These are phyloP conservation scores for Lepus americanus DNA, from an alignment of 2,113 vertebrate genomes.

Conservation along the genomic window DNA sequence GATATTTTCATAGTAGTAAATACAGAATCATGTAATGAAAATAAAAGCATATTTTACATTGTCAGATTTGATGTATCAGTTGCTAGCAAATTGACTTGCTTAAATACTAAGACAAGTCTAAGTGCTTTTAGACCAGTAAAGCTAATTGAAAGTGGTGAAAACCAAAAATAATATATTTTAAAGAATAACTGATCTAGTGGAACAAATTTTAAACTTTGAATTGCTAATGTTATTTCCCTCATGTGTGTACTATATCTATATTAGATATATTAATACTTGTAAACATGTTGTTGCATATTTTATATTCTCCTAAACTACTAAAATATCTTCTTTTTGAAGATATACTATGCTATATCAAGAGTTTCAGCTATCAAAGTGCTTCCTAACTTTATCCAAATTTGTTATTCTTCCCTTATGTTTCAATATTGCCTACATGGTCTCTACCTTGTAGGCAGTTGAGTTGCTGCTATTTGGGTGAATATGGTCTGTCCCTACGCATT, in stretches of 20 bases:
- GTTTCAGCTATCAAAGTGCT: neutral
- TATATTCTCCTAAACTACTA: neutral
- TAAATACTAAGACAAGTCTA: neutral
- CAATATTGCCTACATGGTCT: too few relatives aligned
- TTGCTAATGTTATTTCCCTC: neutral
- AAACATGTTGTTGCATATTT: neutral
- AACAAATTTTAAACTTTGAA: neutral
- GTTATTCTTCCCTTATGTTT: neutral
- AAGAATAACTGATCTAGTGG: neutral
- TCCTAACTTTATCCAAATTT: neutral
- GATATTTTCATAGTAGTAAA: neutral
- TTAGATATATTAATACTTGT: neutral
- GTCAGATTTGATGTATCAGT: neutral
- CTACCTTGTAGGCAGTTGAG: neutral
- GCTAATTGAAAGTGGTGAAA: neutral
- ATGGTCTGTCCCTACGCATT: neutral
- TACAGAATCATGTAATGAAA: neutral
- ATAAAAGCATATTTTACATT: neutral
- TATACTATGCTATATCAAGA: neutral
- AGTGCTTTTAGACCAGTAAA: neutral
- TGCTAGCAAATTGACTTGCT: neutral
- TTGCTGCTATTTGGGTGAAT: too few relatives aligned
- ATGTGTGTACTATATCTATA: neutral
- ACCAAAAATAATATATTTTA: neutral
- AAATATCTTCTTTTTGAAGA: neutral